Percentiles rank a stretch among this genome's conserved stretches.
These are phyloP conservation scores for Metallyticus violacea DNA, from an alignment of 2,888 invertebrate genomes.

Conservation along the genomic window DNA sequence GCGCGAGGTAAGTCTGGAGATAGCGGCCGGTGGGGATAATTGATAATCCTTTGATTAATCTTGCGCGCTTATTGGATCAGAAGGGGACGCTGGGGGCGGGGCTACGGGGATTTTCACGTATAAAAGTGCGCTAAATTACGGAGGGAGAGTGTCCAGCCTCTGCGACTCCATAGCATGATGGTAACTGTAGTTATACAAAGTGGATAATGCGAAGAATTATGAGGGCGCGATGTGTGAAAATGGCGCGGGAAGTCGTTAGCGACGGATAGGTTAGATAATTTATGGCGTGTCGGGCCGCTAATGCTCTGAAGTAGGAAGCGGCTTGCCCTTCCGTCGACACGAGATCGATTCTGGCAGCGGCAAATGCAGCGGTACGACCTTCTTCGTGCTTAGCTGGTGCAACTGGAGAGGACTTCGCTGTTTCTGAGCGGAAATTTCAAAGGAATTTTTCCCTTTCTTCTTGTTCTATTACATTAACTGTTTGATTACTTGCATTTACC, in stretches of 20 bases:
- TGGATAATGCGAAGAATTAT: background rate
- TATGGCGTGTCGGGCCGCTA: background rate
- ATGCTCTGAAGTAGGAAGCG: too few relatives aligned
- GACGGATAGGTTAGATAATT: background rate
- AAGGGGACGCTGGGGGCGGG: background rate
- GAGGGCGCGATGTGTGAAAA: background rate
- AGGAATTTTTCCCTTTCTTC: too few relatives aligned
- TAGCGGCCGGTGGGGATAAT: conserved; percentile 15
- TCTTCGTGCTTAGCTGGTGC: too few relatives aligned
- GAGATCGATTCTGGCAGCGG: too few relatives aligned
- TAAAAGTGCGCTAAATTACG: conserved; percentile 11
- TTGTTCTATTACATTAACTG: too few relatives aligned
- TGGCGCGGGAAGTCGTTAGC: background rate
- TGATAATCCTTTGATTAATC: conserved; percentile 33
- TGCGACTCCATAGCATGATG: background rate
- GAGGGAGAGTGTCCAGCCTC: background rate
- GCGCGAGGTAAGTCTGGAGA: background rate
- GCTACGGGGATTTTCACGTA: conserved; percentile 2
- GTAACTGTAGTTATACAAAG: background rate
- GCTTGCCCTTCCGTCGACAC: background rate
- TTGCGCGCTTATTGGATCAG: conserved; percentile 27
- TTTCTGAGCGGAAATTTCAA: too few relatives aligned
- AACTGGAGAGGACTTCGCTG: too few relatives aligned
- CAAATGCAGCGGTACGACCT: background rate
- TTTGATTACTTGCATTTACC: too few relatives aligned